These are phyloP conservation scores for Drosophila buzzatii DNA, from an alignment of 2,888 invertebrate genomes.

Conservation along the genomic window DNA sequence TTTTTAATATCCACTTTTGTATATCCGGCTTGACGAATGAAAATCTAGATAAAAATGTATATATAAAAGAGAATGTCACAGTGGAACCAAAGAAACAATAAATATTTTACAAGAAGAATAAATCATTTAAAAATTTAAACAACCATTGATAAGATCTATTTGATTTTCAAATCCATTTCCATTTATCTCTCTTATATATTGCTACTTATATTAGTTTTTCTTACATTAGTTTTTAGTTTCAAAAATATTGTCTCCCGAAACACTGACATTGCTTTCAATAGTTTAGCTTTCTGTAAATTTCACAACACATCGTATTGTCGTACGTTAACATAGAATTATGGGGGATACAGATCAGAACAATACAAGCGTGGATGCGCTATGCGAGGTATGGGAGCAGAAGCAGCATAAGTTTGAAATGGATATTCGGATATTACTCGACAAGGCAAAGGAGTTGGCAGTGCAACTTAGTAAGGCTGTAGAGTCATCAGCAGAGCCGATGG, in stretches of 20 bases:
- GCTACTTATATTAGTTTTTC: no score
- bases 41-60: not conserved
- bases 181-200: not conserved
- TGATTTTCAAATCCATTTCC: not conserved
- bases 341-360: constrained; percentile 6
- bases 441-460: constrained; percentile 20
- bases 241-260: not conserved
- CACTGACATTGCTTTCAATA: constrained; percentile 6
- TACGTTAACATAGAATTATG: constrained; percentile 21
- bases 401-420: constrained; percentile 24
- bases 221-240: not conserved
- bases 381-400: constrained; percentile 28
- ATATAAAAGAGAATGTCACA: not conserved
- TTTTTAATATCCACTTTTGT: constrained; percentile 41
- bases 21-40: not conserved
- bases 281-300: constrained; percentile 7
- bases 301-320: not conserved
- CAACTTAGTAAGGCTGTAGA: not conserved
- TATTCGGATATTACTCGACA: constrained; percentile 21
- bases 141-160: not conserved
- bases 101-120: not conserved
- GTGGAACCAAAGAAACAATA: not conserved
- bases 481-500: constrained; percentile 22
- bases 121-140: not conserved
- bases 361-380: constrained; percentile 23